Evolutionary conservation across 1,140 invertebrate species (phyloP), one percentile per base, ranked within the genome.

Genomic region (Caenorhabditis briggsae): DNA sequence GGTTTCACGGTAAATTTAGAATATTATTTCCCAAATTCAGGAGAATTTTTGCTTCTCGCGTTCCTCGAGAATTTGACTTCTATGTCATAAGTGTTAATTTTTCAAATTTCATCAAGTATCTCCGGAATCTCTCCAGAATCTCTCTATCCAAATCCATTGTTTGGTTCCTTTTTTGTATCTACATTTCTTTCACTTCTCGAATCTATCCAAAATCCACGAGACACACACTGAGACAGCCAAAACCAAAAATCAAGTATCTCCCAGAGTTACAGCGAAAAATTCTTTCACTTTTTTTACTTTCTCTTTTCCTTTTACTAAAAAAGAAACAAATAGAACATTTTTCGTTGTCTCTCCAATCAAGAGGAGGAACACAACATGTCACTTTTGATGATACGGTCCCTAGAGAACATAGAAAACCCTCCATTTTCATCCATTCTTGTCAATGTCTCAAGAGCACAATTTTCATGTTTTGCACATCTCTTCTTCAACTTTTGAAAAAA

Each of bases 361-460:
- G 41, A 70, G 16, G 12, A 43, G 3, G 70, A 78, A 78, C 65
- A 74, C 50, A 78, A 78, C 12, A 78, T 78, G 70, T 23, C 70
- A 78, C 70, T 78, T 50, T 78, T 78, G 70, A 78, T 78, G 33
- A 50, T 78, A 78, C 70, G 43, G 70, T 78, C 70, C 70, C 70
- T 2, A 25, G 23, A n/a, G 70, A 53, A 20, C 50, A 25, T 8
- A 16, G 14, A 20, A 2, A 43, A 43, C 43, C 23, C 18, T 16
- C 56, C 56, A 58, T 58, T 61, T 33, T 20, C 20, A 25, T 53
- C 50, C 59, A 14, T 70, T 70, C 3, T 46, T 70, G 64, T 48
- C 64, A 70, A 61, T 61, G 59, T 61, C 59, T 61, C 20, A 33
- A 23, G 59, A 11, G 43, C 64, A 18, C 33, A 70, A 43, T 14